Base-by-base conservation (phyloP, 2,797 vertebrate species). In the Salarias fasciatus region DNA sequence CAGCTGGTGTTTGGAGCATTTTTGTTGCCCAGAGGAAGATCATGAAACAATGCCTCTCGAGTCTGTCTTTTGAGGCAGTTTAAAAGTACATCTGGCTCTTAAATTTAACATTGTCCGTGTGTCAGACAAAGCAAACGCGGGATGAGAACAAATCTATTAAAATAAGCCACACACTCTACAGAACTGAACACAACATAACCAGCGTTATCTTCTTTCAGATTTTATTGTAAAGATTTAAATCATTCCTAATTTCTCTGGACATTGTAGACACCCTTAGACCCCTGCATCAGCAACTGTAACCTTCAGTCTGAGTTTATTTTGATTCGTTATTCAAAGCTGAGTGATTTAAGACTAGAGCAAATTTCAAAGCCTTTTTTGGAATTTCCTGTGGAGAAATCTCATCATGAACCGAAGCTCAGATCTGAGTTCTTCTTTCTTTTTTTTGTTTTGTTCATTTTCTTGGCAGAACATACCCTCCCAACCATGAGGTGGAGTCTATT, bases 241-340 rank as follows among this genome's bases (percentile, higher is more conserved):
- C n/a, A n/a, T 73, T 8, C 15, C 53, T 36, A 48, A 47, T 70
- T 69, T 60, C 11, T 42, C 43, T 57, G 42, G 40, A 71, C 62
- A 73, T 42, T 41, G 44, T 51, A 57, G 67, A 59, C 33, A 65
- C 54, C 72, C 47, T 59, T 63, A 49, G 73, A 71, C 52, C 55
- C 45, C 50, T 33, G 43, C 47, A 66, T 45, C 38, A 55, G 48
- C 49, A 54, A 67, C 5, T 58, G 14, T 35, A 63, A 63, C 58
- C 51, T 49, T 75, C 70, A 74, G 24, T 45, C 33, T 62, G 51
- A 63, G 47, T 72, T 72, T 54, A 59, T 33, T 45, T 42, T 51
- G 53, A 70, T 64, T 58, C 31, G 78, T 80, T 62, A 81, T 82
- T 79, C 68, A 82, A 60, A 75, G 38, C 69, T 69, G 11, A 72